phyloP scores from a whole-genome alignment of 2,797 vertebrate species.

The Miichthys miiuy region DNA sequence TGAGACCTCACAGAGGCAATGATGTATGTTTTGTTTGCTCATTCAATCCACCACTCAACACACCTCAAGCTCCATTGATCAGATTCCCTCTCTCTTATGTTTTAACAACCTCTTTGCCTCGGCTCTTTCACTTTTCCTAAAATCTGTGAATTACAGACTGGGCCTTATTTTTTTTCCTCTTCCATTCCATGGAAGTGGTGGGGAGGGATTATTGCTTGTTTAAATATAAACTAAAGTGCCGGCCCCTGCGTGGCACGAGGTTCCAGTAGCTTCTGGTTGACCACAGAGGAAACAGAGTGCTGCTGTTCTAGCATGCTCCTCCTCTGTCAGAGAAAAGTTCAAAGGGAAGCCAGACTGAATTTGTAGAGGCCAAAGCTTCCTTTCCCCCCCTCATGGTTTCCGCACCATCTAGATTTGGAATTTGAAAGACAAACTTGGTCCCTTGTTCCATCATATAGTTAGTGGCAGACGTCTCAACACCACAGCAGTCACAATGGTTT shows the following conservation, averaged over 20 bases:
- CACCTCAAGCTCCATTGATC: constrained; percentile 57
- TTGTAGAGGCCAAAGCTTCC: constrained; percentile 63
- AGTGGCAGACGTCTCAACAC: constrained; percentile 9
- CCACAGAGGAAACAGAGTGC: constrained; percentile 84
- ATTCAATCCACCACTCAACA: constrained; percentile 58
- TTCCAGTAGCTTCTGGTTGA: constrained; percentile 81
- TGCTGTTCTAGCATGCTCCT: constrained; percentile 76
- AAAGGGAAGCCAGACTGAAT: constrained; percentile 65
- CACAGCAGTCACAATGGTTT: constrained; percentile 2
- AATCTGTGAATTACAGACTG: constrained; percentile 80
- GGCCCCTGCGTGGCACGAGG: constrained; percentile 73
- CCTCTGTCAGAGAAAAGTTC: constrained; percentile 62
- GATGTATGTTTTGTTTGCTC: constrained; percentile 71
- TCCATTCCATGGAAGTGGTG: constrained; percentile 79
- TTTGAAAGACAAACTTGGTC: constrained; percentile 51
- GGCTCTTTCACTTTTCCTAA: constrained; percentile 66
- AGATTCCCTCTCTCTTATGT: constrained; percentile 73
- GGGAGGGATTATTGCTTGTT: constrained; percentile 84
- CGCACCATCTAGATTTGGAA: constrained; percentile 53
- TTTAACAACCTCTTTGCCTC: constrained; percentile 81
- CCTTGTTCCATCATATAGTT: constrained; percentile 28
- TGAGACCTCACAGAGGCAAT: constrained; percentile 64
- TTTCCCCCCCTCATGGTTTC: constrained; percentile 62
- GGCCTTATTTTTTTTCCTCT: constrained; percentile 63
- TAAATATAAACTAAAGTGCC: constrained; percentile 84